Percentiles rank a stretch among this genome's conserved stretches.
Evolutionary conservation across 2,888 invertebrate species (phyloP).

Genomic region (Prenolepis imparis): DNA sequence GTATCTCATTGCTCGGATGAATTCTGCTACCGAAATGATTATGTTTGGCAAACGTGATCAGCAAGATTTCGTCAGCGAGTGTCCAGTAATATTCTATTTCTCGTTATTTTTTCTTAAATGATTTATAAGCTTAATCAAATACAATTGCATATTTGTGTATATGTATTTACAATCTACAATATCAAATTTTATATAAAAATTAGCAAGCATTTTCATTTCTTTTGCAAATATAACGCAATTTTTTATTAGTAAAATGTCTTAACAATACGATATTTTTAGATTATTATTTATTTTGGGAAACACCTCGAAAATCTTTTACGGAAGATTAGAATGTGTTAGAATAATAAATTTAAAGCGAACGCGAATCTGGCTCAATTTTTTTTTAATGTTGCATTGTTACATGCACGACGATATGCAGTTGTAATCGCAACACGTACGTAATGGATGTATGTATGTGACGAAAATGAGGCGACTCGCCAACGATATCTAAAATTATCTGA

Average conservation of each 20-base stretch:
- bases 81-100: slow-evolving; percentile 19
- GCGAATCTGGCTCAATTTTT: slow-evolving; percentile 1
- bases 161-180: neutral
- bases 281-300: neutral
- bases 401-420: slow-evolving; percentile 19
- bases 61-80: slow-evolving; percentile 15
- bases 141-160: neutral
- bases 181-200: neutral
- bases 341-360: neutral
- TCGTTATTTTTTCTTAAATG: neutral
- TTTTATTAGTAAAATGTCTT: neutral
- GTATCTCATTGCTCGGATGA: slow-evolving; percentile 44
- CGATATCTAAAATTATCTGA: slow-evolving; percentile 10
- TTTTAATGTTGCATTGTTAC: slow-evolving; percentile 53
- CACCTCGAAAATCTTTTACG: neutral
- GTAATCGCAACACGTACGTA: slow-evolving; percentile 30
- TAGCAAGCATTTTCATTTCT: neutral
- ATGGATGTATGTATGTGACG: slow-evolving; percentile 4
- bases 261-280: neutral
- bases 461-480: neutral
- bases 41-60: slow-evolving; percentile 48
- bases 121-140: neutral
- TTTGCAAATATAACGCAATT: neutral
- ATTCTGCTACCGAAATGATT: slow-evolving; percentile 39
- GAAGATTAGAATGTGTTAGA: slow-evolving; percentile 8